Base-by-base conservation (phyloP, 1,140 invertebrate species). In the Antheraea mylitta region DNA sequence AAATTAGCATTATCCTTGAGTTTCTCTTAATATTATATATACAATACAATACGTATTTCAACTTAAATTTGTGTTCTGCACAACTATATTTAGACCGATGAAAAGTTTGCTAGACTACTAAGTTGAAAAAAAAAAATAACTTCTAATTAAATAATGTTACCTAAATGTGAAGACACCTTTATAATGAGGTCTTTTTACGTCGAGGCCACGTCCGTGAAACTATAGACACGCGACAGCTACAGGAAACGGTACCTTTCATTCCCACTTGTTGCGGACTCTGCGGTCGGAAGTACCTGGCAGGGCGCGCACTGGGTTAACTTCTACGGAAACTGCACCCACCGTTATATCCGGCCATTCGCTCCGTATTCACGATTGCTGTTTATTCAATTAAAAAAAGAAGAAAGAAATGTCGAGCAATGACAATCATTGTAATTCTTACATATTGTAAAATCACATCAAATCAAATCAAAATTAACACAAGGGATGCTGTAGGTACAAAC, bases 191-290 rank as follows among this genome's bases (percentile, higher is more conserved):
- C 45, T 13, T 13, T 63, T 63, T 18, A 37, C 22, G 18, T 18
- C 11, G 61, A 37, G 22, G 22, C 30, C 61, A 37, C 30, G 61
- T 37, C 10, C 45, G 45, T 53, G 45, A 13, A 53, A 53, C 45
- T 16, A 63, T 13, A 53, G n/a, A 48, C 22, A 45, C 30, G 36
- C 19, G 19, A 42, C 38, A 38, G 7, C n/a, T 18, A 59, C 42
- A 60, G 68, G 68, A 73, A 73, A 58, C 60, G 19, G 22, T 73
- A 37, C 67, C 64, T 69, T 68, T 63, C 64, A 66, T 72, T 64
- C 16, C 66, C 68, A 70, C 74, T 75, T 75, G 70, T 75, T 72
- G 71, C 69, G 9, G 10, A 48, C 42, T 63, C 18, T 3, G n/a
- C 67, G 38, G 30, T 58, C 68, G 74, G 70, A 75, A 70, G 67